phyloP scores from a whole-genome alignment of 2,113 vertebrate species.

The Sprattus sprattus region DNA sequence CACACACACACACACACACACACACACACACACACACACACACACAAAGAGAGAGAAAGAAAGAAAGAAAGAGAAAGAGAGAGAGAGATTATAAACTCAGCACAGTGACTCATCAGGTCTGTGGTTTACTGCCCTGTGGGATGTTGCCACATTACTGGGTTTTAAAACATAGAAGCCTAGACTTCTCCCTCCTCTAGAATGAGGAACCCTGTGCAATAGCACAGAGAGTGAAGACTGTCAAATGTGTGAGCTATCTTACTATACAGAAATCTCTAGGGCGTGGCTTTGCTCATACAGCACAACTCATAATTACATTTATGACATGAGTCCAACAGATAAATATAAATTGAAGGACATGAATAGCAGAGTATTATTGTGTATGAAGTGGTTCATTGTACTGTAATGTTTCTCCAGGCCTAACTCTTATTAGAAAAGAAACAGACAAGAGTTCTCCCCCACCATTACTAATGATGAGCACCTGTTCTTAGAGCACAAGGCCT shows the following conservation, averaged over 20 bases:
- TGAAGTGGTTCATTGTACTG: background rate
- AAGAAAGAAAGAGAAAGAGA: background rate
- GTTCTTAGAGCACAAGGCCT: background rate
- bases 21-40: too few species aligned
- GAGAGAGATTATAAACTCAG: background rate
- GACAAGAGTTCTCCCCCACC: background rate
- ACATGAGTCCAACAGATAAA: background rate
- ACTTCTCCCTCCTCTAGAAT: too few species aligned
- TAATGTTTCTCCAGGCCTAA: background rate
- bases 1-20: too few species aligned
- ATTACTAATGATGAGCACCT: background rate
- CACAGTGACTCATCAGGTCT: background rate
- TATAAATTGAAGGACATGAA: background rate
- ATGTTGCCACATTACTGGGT: background rate
- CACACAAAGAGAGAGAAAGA: background rate
- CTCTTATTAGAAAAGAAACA: background rate
- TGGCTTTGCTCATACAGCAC: constrained; percentile 26
- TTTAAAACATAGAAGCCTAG: background rate
- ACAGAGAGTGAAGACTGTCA: background rate
- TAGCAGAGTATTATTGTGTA: background rate
- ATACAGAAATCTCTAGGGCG: background rate
- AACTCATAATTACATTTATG: constrained; percentile 29
- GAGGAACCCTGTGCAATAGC: too few species aligned
- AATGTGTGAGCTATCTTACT: background rate
- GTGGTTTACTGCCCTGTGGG: background rate